Conservation (phyloP, 1,140 invertebrate species). For the Polypedilum pembai region DNA sequence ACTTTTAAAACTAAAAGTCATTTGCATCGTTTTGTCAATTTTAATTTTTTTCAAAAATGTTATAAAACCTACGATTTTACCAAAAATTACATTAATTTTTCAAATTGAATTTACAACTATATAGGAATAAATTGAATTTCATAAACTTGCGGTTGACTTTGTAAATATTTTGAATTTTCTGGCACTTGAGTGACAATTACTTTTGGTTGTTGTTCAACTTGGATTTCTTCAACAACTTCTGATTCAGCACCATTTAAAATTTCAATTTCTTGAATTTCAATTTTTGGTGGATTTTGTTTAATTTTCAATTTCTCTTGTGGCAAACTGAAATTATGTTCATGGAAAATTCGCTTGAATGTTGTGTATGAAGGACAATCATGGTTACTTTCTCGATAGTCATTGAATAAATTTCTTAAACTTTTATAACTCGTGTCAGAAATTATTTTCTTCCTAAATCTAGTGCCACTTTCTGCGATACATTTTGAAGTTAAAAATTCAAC, state of each 20-base stretch:
- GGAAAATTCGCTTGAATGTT: neutral
- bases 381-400: neutral
- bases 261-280: neutral
- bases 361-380: neutral
- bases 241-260: neutral
- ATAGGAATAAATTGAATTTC: constrained; percentile 20
- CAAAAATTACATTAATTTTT: too few species aligned
- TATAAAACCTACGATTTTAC: too few species aligned
- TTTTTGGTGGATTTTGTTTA: neutral
- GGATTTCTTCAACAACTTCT: neutral
- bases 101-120: neutral
- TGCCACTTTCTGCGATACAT: neutral
- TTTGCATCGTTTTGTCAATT: too few species aligned
- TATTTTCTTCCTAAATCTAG: neutral
- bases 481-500: neutral
- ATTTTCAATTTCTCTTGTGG: neutral
- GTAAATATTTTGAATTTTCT: neutral
- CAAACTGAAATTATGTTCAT: neutral
- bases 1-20: too few species aligned
- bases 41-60: too few species aligned
- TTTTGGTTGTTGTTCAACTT: neutral
- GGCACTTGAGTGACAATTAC: neutral
- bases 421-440: neutral
- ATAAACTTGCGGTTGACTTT: neutral
- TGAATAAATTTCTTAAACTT: neutral